Evolutionary conservation across 2,888 invertebrate species (phyloP), one percentile per base, ranked within the genome.

Genomic region (Cerastis leucographa): DNA sequence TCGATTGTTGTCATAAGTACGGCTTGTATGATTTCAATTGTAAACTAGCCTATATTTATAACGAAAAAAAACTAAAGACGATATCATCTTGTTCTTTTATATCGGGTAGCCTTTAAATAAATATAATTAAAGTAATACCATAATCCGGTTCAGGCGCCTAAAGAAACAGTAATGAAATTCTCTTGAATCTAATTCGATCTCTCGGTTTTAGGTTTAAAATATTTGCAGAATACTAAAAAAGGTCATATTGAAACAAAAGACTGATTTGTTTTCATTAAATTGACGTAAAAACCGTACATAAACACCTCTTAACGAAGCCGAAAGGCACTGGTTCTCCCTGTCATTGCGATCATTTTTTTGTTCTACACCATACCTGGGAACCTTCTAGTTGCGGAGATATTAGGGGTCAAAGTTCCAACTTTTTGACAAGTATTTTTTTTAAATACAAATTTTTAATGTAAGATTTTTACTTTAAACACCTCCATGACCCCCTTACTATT

Each of bases 151-250:
- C 11, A 22, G 9, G 7, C 17, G 46, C 19, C 17, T 46, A 3
- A 22, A 22, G 22, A n/a, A 51, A 51, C 51, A 51, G 51, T n/a
- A n/a, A 9, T 8, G 22, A 51, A 17, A 46, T 46, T 17, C 17
- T 7, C 17, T 14, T 22, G 11, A n/a, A 51, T n/a, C 51, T 1
- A n/a, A 0, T 11, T 51, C 9, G 22, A 49, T 22, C 22, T 22
- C 22, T 6, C 35, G 8, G 46, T 42, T 42, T 29, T 44, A 46
- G 17, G 5, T 42, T 22, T 22, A 29, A n/a, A 69, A 56, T 42
- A 64, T 51, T 68, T 65, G n/a, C 40, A 46, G 68, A 73, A 78
- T 54, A 66, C 14, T 44, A n/a, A 59, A 49, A n/a, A 67, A 40
- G 35, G 46, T 51, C 51, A 59, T 59, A 25, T 78, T 25, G 4